Evolutionary conservation across 2,113 vertebrate genomes (phyloP).

Genomic region (Myrmecobius fasciatus): DNA sequence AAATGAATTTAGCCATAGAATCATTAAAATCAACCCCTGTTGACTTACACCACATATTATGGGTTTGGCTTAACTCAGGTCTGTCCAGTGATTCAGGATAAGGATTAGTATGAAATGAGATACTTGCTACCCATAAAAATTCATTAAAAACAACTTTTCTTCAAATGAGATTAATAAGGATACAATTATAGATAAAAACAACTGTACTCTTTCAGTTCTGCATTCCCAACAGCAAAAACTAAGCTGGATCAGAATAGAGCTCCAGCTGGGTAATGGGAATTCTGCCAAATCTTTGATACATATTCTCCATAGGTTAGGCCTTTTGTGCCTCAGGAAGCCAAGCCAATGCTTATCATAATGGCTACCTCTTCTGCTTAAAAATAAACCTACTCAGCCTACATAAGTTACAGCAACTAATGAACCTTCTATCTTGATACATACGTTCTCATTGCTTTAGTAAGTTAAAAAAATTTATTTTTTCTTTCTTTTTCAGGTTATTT

Average conservation of each 20-base stretch:
- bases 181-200: not conserved
- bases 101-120: not conserved
- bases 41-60: not conserved
- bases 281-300: not conserved
- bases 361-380: not conserved
- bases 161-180: not conserved
- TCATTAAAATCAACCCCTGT: not conserved
- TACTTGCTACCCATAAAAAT: not conserved
- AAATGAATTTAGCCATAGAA: not conserved
- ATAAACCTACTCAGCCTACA: not conserved
- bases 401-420: not conserved
- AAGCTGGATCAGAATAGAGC: not conserved
- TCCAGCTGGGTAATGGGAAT: not conserved
- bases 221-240: not conserved
- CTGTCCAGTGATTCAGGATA: not conserved
- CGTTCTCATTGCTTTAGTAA: not conserved
- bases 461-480: not conserved
- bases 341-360: not conserved
- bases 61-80: not conserved
- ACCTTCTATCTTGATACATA: not conserved
- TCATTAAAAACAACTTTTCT: not conserved
- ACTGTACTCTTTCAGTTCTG: not conserved
- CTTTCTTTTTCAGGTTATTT: too few species aligned
- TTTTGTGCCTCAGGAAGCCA: not conserved
- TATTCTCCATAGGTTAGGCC: not conserved